A percentile compares a stretch with the other conserved stretches of the same genome.
Evolutionary conservation across 2,797 vertebrate genomes (phyloP).

Genomic region (Odontamblyopus rebecca): DNA sequence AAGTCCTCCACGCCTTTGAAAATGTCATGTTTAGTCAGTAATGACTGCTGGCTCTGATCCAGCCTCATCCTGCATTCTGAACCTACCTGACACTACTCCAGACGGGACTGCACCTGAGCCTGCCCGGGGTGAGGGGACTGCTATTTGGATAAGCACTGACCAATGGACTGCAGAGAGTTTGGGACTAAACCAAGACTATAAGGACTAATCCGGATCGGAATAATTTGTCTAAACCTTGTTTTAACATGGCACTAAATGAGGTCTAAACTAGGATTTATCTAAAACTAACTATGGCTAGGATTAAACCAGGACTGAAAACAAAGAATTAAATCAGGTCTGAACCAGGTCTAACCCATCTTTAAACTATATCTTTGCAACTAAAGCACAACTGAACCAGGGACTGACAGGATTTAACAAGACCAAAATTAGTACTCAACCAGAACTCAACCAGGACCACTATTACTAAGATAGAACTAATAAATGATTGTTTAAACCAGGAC

Average conservation of each 20-base stretch:
- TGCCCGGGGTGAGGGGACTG: constrained; percentile 31
- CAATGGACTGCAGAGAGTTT: constrained; percentile 22
- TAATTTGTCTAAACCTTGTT: background rate
- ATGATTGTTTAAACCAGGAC: too few relatives aligned
- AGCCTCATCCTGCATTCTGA: constrained; percentile 60
- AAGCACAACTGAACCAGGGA: too few relatives aligned
- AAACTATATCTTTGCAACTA: too few relatives aligned
- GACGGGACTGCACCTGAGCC: constrained; percentile 53
- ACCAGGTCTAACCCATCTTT: background rate
- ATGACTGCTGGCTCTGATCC: constrained; percentile 71
- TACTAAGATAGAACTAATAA: too few relatives aligned
- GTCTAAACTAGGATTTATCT: too few relatives aligned
- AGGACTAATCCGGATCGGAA: background rate
- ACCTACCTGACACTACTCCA: constrained; percentile 47
- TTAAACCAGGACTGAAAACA: background rate
- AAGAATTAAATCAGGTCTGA: too few relatives aligned
- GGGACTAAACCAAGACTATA: background rate
- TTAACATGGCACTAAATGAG: background rate
- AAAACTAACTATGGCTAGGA: background rate
- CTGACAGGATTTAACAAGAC: too few relatives aligned
- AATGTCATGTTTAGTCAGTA: constrained; percentile 66
- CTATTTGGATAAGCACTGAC: constrained; percentile 54
- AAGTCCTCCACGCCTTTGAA: constrained; percentile 62
- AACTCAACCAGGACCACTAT: too few relatives aligned
- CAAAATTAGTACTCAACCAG: too few relatives aligned